Evolutionary conservation across 2,888 invertebrate species (phyloP).

Genomic region (Dicyrtoma fusca): DNA sequence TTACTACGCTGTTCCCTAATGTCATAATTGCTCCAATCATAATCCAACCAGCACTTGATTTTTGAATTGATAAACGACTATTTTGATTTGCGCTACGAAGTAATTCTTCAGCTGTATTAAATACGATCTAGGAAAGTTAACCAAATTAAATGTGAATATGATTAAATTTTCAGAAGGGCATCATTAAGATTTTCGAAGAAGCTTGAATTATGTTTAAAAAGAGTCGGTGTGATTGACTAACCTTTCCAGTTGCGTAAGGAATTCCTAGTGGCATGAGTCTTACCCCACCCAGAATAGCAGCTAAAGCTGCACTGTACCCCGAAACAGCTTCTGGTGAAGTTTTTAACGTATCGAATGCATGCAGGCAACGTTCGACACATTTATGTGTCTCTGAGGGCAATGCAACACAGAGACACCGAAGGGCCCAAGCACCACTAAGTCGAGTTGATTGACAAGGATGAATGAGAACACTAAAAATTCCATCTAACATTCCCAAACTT

Average conservation of each 20-base stretch:
- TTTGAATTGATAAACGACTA: slow-evolving; percentile 87
- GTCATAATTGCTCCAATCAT: slow-evolving; percentile 96
- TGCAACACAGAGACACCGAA: slow-evolving; percentile 88
- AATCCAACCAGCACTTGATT: slow-evolving; percentile 97
- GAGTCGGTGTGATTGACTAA: slow-evolving; percentile 59
- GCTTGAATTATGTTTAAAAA: neutral
- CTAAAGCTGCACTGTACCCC: slow-evolving; percentile 88
- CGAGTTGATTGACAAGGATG: slow-evolving; percentile 90
- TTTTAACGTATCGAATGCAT: slow-evolving; percentile 83
- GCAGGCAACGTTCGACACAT: slow-evolving; percentile 66
- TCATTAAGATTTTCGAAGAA: neutral
- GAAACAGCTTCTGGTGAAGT: slow-evolving; percentile 86
- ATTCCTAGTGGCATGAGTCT: slow-evolving; percentile 88
- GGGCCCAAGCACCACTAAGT: slow-evolving; percentile 91
- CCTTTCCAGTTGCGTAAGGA: slow-evolving; percentile 95
- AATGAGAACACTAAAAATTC: slow-evolving; percentile 80
- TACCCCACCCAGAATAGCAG: slow-evolving; percentile 90
- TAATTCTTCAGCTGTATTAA: slow-evolving; percentile 95
- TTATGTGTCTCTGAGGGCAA: slow-evolving; percentile 76
- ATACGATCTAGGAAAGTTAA: slow-evolving; percentile 68
- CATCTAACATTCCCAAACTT: slow-evolving; percentile 74
- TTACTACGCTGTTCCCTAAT: slow-evolving; percentile 71
- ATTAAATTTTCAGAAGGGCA: neutral
- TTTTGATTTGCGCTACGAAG: slow-evolving; percentile 95
- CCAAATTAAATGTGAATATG: neutral